phyloP scores from a whole-genome alignment of 2,113 vertebrate species.

The Microtus oregoni region DNA sequence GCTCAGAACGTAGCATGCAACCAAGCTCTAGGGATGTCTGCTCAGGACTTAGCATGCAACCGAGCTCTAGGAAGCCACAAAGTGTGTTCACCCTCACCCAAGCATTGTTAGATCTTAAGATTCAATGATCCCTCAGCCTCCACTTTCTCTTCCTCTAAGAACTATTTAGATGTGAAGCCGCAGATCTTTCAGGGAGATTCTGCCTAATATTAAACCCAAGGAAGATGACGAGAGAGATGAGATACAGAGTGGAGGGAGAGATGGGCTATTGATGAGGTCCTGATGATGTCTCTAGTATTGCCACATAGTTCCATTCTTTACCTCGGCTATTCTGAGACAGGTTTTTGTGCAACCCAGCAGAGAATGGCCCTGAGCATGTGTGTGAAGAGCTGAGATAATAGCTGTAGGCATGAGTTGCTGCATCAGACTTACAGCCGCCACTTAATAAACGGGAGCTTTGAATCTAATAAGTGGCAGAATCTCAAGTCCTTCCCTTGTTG shows the following conservation, averaged over 20 bases:
- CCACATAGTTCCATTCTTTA: neutral
- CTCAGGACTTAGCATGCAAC: neutral
- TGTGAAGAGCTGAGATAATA: neutral
- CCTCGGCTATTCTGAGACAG: neutral
- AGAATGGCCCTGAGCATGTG: neutral
- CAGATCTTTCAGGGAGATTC: neutral
- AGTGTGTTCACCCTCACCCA: neutral
- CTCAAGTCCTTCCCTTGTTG: constrained; percentile 38
- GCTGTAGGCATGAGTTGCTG: neutral
- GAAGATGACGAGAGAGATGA: neutral
- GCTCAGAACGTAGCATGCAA: too few species aligned
- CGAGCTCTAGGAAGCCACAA: neutral
- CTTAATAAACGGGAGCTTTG: constrained; percentile 37
- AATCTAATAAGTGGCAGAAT: neutral
- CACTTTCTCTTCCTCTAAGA: neutral
- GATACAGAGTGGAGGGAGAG: fast-evolving
- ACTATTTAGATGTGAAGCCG: neutral
- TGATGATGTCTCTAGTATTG: neutral
- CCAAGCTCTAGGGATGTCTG: too few species aligned
- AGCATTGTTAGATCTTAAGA: neutral
- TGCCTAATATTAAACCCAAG: neutral
- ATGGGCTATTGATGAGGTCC: too few species aligned
- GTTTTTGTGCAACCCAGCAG: neutral
- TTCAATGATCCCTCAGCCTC: too few species aligned
- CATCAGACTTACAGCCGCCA: neutral